Conservation (phyloP, 2,113 vertebrate genomes). For the Oxyruncus cristatus region DNA sequence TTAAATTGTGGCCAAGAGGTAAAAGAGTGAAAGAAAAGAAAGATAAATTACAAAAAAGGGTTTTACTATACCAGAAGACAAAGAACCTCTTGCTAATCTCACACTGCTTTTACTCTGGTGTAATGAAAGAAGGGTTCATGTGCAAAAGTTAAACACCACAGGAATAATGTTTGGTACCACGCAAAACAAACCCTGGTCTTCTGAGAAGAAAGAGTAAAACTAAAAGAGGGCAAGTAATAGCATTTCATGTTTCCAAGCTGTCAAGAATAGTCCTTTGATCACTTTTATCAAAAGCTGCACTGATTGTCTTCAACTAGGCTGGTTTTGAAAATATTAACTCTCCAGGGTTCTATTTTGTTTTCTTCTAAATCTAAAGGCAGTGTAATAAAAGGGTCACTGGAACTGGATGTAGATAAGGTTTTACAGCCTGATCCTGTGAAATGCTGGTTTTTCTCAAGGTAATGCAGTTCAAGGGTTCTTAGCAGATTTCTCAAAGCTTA, state of each 20-base stretch:
- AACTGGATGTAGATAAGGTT: neutral
- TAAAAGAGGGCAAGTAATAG: conserved; percentile 49
- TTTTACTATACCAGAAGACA: conserved; percentile 15
- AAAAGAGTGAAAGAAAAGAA: neutral
- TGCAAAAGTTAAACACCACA: conserved; percentile 22
- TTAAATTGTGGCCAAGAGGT: conserved; percentile 24
- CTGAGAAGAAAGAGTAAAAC: conserved; percentile 46
- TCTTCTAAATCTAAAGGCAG: neutral
- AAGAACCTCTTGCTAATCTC: conserved; percentile 18
- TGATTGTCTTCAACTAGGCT: conserved; percentile 29
- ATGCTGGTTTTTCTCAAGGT: conserved; percentile 11
- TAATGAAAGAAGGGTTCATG: neutral
- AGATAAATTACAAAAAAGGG: neutral
- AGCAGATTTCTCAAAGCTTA: conserved; percentile 7
- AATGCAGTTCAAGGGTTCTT: neutral
- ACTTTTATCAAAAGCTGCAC: conserved; percentile 53
- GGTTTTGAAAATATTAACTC: conserved; percentile 48
- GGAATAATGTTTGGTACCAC: neutral
- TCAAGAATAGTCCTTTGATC: conserved; percentile 55
- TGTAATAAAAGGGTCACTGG: conserved; percentile 9
- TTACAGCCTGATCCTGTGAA: neutral
- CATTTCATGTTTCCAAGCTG: conserved; percentile 45
- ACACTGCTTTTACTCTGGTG: neutral
- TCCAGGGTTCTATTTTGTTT: conserved; percentile 19
- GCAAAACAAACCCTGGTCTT: conserved; percentile 54